A percentile compares a stretch with the other conserved stretches of the same genome.
Conservation (phyloP, 2,797 vertebrate genomes). For the Sus cebifrons region DNA sequence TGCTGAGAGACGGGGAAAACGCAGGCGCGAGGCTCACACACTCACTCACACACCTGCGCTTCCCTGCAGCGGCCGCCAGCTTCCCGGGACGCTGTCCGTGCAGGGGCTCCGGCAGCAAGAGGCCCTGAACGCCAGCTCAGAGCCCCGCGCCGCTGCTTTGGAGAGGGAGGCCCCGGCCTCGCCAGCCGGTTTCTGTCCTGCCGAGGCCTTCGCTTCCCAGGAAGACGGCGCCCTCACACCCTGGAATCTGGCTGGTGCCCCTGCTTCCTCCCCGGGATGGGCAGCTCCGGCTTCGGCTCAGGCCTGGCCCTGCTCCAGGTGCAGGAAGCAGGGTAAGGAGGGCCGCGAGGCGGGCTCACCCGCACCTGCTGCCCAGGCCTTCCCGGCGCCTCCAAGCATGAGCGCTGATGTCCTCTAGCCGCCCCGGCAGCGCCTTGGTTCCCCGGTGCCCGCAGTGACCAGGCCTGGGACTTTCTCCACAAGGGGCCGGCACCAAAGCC, state of each 20-base stretch:
- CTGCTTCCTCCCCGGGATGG: slow-evolving; percentile 91
- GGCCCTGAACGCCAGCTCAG: not conserved
- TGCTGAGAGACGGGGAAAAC: slow-evolving; percentile 77
- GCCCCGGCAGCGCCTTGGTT: slow-evolving; percentile 77
- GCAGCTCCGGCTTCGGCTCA: slow-evolving; percentile 91
- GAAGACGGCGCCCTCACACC: slow-evolving; percentile 63
- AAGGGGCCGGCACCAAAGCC: slow-evolving; percentile 84
- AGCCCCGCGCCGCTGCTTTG: not conserved
- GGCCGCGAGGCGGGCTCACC: slow-evolving; percentile 66
- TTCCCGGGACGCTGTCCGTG: slow-evolving; percentile 71
- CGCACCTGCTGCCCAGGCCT: slow-evolving; percentile 87
- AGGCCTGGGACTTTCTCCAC: slow-evolving; percentile 82
- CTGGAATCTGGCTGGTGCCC: slow-evolving; percentile 81
- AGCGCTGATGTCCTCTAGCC: slow-evolving; percentile 98
- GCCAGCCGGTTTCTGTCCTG: not conserved
- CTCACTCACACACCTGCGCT: not conserved
- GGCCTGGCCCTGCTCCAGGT: slow-evolving; percentile 92
- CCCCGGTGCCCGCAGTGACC: slow-evolving; percentile 78
- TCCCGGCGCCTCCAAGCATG: slow-evolving; percentile 92
- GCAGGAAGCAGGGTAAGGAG: slow-evolving; percentile 96
- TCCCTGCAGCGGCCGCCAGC: slow-evolving; percentile 85
- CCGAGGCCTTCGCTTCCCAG: not conserved
- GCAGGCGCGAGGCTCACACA: not conserved
- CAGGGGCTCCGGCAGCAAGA: slow-evolving; percentile 36
- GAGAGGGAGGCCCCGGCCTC: not conserved